Percentiles rank a stretch among this genome's conserved stretches.
Conservation (phyloP, 2,113 vertebrate species). For the Hyperoodon ampullatus region DNA sequence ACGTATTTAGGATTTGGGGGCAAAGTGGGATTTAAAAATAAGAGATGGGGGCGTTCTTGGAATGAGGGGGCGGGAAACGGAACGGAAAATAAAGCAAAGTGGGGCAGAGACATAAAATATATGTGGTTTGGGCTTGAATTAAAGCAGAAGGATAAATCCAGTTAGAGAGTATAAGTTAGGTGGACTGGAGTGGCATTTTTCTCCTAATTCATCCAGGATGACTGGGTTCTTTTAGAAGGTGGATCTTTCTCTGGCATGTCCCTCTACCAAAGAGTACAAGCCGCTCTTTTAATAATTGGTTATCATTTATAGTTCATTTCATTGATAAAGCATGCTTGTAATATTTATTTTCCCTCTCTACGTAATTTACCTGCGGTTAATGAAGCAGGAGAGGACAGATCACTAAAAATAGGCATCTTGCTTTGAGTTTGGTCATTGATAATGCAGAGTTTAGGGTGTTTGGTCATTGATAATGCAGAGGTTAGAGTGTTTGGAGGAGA, state of each 20-base stretch:
- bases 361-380: slow-evolving; percentile 26
- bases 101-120: background rate
- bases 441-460: slow-evolving; percentile 21
- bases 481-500: slow-evolving; percentile 28
- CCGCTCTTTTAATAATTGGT: slow-evolving; percentile 1
- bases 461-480: slow-evolving; percentile 27
- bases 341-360: background rate
- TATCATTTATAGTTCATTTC: background rate
- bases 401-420: slow-evolving; percentile 5
- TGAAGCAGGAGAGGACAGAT: slow-evolving; percentile 46
- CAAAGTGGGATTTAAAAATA: slow-evolving; percentile 37
- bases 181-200: background rate
- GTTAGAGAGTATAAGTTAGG: background rate
- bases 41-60: background rate
- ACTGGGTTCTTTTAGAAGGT: slow-evolving; percentile 48
- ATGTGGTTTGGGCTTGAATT: background rate
- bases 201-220: background rate
- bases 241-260: background rate
- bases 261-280: slow-evolving; percentile 1
- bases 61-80: background rate
- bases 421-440: slow-evolving; percentile 40
- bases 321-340: background rate
- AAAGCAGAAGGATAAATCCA: background rate
- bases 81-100: background rate
- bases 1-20: slow-evolving; percentile 34